Base-by-base conservation (phyloP, 2,797 vertebrate species). In the Enteromius anoplus region DNA sequence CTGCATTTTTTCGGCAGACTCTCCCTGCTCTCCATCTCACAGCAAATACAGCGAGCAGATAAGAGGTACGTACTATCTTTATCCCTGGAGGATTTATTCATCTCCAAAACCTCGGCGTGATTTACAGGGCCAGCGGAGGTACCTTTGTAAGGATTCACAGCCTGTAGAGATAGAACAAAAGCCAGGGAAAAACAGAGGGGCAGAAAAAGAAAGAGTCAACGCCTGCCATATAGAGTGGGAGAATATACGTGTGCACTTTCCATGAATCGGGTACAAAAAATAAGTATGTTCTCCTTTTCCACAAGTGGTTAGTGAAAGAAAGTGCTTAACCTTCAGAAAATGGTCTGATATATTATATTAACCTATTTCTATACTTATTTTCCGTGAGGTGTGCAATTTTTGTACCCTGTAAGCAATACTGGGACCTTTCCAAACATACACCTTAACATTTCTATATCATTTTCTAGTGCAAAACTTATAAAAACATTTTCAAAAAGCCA, bases 51-150 rank as follows among this genome's bases (percentile, higher is more conserved):
- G 68, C 82, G 49, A 81, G 84, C 62, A 80, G 83, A 87, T 84
- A 78, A 85, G 80, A 82, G 81, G 53, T 86, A 93, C 93, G 0
- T 92, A 95, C 95, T 92, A 90, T 94, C 92, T 90, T 96, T 93
- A 0, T 94, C 93, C 87, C 88, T 84, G 1, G 91, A 86, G 69
- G 91, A 92, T 87, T 93, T 91, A 58, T 93, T 26, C 91, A 92
- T 94, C 87, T 94, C 93, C 23, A 93, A 92, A 53, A 92, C 93
- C 92, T 93, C 84, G 2, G 42, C 34, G 91, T 94, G 60, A 94
- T 95, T 93, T 0, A 91, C 91, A 32, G 90, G 91, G 76, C 92
- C 87, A 77, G 91, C 55, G 37, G 80, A 53, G 19, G 93, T 91
- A 88, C 86, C 93, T 90, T 93, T 94, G 91, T 94, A 94, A 85